Base-by-base conservation (phyloP, 2,113 vertebrate species). In the Ondatra zibethicus region DNA sequence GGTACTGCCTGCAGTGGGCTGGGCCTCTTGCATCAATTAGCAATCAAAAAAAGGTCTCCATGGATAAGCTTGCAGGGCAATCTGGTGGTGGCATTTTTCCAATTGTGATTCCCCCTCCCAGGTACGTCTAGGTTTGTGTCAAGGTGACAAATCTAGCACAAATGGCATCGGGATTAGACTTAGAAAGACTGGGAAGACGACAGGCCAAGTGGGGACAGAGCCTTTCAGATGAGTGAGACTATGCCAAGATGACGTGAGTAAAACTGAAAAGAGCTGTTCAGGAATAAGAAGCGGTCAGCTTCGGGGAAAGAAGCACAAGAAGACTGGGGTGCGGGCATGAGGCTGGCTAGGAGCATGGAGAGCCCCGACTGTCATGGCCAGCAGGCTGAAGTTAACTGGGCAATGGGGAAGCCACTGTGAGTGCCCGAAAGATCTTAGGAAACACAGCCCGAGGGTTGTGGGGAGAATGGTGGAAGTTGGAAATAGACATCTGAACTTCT, bases 201-300 rank as follows among this genome's bases (percentile, higher is more conserved):
- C 47, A 63, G 87, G 63, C 39, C 63, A 55, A 90, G 47, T 52
- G 63, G 47, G 94, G 68, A 68, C 25, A 84, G 55, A 14, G 31
- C 7, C 42, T 97, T 81, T 93, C n/a, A 58, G 42, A 45, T 86
- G 52, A 73, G 88, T 50, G 61, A 55, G 42, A 75, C 55, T 39
- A 45, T 70, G 50, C 75, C 16, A 90, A 78, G 58, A 88, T n/a
- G 55, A 12, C n/a, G 5, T n/a, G n/a, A 42, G n/a, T 21, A 33
- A 73, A 19, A 96, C 86, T 27, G 45, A 61, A 94, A 95, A 94
- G 81, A 91, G 31, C 45, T 72, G 23, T 58, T 80, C 47, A 94
- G 68, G 72, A 94, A 77, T 13, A 92, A n/a, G 29, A 25, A 89
- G 42, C 4, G n/a, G 65, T 77, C 42, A 52, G 25, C 39, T 88